These are phyloP conservation scores for Stegodyphus dumicola DNA, from an alignment of 1,140 invertebrate species.

Conservation along the genomic window DNA sequence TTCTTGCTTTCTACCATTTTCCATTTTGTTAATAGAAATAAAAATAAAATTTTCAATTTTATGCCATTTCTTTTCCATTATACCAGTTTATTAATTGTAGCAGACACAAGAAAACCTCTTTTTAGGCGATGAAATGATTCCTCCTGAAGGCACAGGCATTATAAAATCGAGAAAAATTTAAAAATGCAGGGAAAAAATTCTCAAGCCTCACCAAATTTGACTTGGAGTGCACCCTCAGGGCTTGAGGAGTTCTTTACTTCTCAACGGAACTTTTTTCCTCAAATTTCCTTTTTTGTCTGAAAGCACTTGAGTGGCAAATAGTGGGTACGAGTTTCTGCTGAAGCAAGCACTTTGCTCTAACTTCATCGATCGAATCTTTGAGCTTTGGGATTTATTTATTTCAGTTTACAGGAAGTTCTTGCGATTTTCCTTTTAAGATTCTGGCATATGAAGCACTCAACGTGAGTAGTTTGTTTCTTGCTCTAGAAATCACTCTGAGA, in stretches of 20 bases:
- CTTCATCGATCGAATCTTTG: neutral
- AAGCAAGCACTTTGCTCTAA: neutral
- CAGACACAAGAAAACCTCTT: too few species aligned
- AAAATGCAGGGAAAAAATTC: too few species aligned
- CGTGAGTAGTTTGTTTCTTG: neutral
- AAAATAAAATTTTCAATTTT: too few species aligned
- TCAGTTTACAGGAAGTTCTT: neutral
- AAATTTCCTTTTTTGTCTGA: neutral
- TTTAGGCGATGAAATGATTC: too few species aligned
- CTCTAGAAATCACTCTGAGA: neutral
- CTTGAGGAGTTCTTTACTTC: neutral
- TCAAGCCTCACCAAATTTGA: too few species aligned
- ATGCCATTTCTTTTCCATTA: too few species aligned
- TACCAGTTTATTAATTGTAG: too few species aligned
- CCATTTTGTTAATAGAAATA: too few species aligned
- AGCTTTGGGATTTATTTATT: neutral
- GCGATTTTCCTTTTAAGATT: neutral
- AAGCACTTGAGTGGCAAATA: constrained; percentile 1
- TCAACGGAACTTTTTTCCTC: neutral
- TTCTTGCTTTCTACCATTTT: too few species aligned
- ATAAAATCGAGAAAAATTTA: too few species aligned
- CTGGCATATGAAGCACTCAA: neutral
- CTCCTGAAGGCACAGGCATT: too few species aligned
- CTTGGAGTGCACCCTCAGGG: too few species aligned
- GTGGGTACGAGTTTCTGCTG: neutral